Conservation (phyloP, 2,113 vertebrate species). For the Equus przewalskii region DNA sequence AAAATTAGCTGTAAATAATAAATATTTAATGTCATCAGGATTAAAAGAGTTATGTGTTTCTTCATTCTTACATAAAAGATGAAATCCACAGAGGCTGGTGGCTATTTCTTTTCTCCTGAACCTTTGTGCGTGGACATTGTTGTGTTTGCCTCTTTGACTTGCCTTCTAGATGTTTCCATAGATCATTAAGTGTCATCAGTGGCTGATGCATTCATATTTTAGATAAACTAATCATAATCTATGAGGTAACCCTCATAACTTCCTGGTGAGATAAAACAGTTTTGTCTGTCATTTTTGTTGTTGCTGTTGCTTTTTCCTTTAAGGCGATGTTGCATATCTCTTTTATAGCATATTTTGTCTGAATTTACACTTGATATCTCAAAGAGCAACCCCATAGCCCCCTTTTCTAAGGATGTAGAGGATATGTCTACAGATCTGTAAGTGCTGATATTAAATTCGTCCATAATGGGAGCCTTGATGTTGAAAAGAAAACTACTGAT, state of each 20-base stretch:
- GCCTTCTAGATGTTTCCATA: neutral
- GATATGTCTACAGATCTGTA: neutral
- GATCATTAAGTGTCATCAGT: accelerated
- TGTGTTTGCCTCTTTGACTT: neutral
- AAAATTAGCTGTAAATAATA: neutral
- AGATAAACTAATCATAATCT: neutral
- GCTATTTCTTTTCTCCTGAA: neutral
- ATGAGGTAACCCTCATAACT: neutral
- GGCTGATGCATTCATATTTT: neutral
- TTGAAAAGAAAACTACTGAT: slow-evolving; percentile 74
- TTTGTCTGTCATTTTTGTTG: neutral
- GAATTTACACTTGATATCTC: slow-evolving; percentile 61
- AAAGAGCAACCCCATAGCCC: neutral
- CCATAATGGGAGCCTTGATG: slow-evolving; percentile 38
- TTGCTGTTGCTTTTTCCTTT: neutral
- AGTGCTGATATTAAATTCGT: slow-evolving; percentile 69
- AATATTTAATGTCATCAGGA: neutral
- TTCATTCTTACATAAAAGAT: neutral
- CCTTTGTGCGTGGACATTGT: accelerated
- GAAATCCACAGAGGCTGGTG: neutral
- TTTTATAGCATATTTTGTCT: slow-evolving; percentile 52
- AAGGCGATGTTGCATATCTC: neutral
- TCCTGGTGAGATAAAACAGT: neutral
- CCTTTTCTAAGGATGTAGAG: neutral
- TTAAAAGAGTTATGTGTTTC: neutral